Base-by-base conservation (phyloP, 2,797 vertebrate species). In the Cryptoblepharus egeriae region DNA sequence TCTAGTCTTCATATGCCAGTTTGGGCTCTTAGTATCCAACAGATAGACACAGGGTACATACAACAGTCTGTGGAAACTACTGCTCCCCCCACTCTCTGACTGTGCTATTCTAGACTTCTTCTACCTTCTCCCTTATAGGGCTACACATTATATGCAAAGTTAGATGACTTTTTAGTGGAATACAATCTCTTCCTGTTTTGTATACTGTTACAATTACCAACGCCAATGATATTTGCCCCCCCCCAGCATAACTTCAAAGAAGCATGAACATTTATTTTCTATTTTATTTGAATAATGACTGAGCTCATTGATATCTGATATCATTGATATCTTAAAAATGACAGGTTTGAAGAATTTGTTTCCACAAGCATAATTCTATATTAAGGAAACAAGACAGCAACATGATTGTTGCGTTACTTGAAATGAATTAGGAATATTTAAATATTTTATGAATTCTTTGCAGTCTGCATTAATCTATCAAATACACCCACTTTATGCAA, bases 161-260 rank as follows among this genome's bases (percentile, higher is more conserved):
- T 87, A 26, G 24, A 57, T 45, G 77, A 26, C 85, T 90, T 87
- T 28, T 89, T 32, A 92, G 90, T 87, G 90, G 81, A 90, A 87
- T 90, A 85, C 32, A 0, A 89, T 88, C 37, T 60, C 16, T 83
- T 57, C 22, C 2, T 0, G 35, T 35, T 32, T 24, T 35, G 20
- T 68, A 13, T 81, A 73, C 81, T 63, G 58, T 39, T 49, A 35
- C 68, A 73, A 52, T 89, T 81, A 75, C 71, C 57, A 58, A 58
- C 24, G 39, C n/a, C 2, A 63, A 45, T 63, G 11, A 84, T 16
- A 57, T 42, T 42, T 42, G 4, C 45, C 42, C 42, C 6, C 45
- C 49, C 49, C 15, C 15, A 3, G 30, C 15, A 78, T 30, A 35
- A 0, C n/a, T 30, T 63, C 13, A 63, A 63, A 75, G 63, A 49